Base-by-base conservation (phyloP, 1,140 invertebrate genomes). In the Batillaria attramentaria region DNA sequence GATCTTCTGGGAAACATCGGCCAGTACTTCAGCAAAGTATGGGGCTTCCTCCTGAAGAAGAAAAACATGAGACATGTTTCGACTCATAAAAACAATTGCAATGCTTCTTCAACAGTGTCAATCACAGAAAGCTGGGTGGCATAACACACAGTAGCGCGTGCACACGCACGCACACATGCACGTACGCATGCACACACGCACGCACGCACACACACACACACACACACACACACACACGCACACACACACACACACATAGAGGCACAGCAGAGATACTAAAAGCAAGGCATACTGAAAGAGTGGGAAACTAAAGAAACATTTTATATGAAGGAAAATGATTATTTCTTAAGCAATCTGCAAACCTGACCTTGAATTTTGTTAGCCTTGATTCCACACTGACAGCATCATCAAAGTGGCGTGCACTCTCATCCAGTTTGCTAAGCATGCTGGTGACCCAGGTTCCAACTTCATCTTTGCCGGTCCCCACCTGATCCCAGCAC, bases 401-500 rank as follows among this genome's bases (percentile, higher is more conserved):
- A 35, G 95, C 93, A 91, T 97, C 96, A 76, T 95, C 92, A 28
- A 94, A 93, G 87, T 95, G 94, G 85, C 95, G 94, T 39, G 94
- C 93, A 77, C 95, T 94, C 86, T 94, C 93, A 39, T 93, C 93
- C 5, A 98, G 91, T 39, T 93, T 93, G 83, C 94, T 93, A 81
- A 95, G 94, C 13, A 95, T 97, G 83, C 95, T 94, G 79, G 93
- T 94, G 4, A 97, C 87, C 97, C 97, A 99, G 42, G 93, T 93
- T 0, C 95, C 90, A 24, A 98, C 91, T 87, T 97, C 95, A 82
- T 95, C 94, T 86, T 96, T 96, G 0, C 94, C 93, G 80, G 96
- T 95, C 76, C 97, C 95, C 8, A 98, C 95, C 89, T 98, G 96
- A 83, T 96, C 95, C 96, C 97, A 98, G 68, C 98, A 95, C 6